These are phyloP conservation scores for Gastrophryne carolinensis DNA, from an alignment of 2,797 vertebrate species.

Conservation along the genomic window DNA sequence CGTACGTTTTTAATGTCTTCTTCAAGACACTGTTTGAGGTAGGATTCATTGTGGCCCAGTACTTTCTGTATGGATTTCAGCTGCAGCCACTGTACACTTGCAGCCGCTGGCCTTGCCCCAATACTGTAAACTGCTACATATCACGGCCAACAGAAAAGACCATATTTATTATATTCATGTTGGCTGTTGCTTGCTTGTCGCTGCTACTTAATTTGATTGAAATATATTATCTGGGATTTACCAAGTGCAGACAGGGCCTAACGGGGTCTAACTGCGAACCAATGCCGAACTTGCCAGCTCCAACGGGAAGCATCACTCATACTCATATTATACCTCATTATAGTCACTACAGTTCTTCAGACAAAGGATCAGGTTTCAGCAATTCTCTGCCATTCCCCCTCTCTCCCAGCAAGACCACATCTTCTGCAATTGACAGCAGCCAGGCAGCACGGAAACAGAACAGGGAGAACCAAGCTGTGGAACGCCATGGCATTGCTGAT, in stretches of 20 bases:
- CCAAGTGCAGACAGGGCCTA: conserved; percentile 73
- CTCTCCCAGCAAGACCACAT: conserved; percentile 63
- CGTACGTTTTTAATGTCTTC: conserved; percentile 79
- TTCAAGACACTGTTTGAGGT: conserved; percentile 88
- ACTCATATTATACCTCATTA: conserved; percentile 69
- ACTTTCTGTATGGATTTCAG: conserved; percentile 81
- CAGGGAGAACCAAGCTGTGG: conserved; percentile 77
- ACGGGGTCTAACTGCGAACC: conserved; percentile 56
- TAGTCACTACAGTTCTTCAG: conserved; percentile 65
- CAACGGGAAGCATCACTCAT: conserved; percentile 51
- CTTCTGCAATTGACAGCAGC: conserved; percentile 69
- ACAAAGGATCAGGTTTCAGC: conserved; percentile 62
- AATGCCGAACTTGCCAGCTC: neutral
- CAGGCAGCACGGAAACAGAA: conserved; percentile 75
- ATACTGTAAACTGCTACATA: conserved; percentile 86
- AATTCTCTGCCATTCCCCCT: conserved; percentile 65
- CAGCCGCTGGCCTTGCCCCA: conserved; percentile 82
- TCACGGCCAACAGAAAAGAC: conserved; percentile 87
- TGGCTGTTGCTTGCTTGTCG: conserved; percentile 79
- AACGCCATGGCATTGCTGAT: conserved; percentile 70
- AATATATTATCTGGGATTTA: conserved; percentile 83
- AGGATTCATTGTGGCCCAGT: conserved; percentile 85
- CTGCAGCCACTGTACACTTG: conserved; percentile 86
- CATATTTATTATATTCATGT: conserved; percentile 87
- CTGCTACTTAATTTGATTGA: conserved; percentile 86